Evolutionary conservation across 2,888 invertebrate species (phyloP), one percentile per base, ranked within the genome.

Genomic region (Zele albiditarsus): DNA sequence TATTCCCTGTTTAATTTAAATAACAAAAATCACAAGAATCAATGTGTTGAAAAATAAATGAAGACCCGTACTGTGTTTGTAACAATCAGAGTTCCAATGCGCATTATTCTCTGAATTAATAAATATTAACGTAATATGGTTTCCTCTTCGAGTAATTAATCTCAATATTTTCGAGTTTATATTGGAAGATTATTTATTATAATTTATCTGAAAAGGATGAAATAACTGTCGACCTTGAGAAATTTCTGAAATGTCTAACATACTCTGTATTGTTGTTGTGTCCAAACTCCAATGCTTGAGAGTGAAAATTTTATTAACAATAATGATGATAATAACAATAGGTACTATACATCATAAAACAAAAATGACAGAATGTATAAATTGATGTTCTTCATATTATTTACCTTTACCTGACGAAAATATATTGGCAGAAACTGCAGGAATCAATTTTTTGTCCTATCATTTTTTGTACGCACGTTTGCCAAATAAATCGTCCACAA

Each of bases 401-500:
- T 68, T 16, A 25, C 67, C 38, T 23, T 8, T 3, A 12, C n/a
- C n/a, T n/a, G 20, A 5, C 2, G 27, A 60, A 27, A 25, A 60
- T 27, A 60, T 27, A 10, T 27, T n/a, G 60, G 38, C 38, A 27
- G 6, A 66, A 75, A 60, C 53, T 70, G 20, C 23, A 33, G 8
- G 72, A 74, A 46, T 33, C 25, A 49, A 28, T 20, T 67, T 28
- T 49, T 42, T 31, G 58, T 71, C 63, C 75, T 81, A 5, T 85
- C 83, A 79, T 89, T 82, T 82, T 92, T 92, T 14, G 94, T 91
- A 83, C 95, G 91, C 85, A 93, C 93, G 77, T 92, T 92, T 2
- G 95, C 94, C 69, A 96, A 85, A 85, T 94, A 95, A 86, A 95
- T 92, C 1, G 93, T 92, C 95, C 95, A 96, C 81, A 94, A 91